A percentile compares a stretch with the other conserved stretches of the same genome.
Evolutionary conservation across 2,113 vertebrate species (phyloP).

Genomic region (Corythaeola cristata): DNA sequence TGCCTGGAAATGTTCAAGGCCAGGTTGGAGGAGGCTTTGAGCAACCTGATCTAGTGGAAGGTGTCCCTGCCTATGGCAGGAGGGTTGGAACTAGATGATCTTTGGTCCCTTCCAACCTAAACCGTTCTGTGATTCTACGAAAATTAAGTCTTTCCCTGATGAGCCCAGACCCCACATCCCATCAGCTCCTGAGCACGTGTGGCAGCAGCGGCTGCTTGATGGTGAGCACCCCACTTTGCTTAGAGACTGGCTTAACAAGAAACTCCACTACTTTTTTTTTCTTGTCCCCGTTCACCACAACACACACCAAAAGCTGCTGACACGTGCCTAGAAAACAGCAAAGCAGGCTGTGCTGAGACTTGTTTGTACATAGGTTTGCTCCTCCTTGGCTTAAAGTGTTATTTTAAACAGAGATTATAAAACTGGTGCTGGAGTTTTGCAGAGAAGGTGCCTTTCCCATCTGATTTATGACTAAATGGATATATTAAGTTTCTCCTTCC

Average conservation of each 20-base stretch:
- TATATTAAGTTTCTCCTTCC: not conserved
- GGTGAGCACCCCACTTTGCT: not conserved
- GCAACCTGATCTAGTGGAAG: no score
- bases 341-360: not conserved
- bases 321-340: not conserved
- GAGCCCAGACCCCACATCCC: not conserved
- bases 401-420: not conserved
- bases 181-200: rapidly evolving
- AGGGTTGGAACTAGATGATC: no score
- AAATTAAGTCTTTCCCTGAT: not conserved
- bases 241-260: not conserved
- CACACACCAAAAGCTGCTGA: not conserved
- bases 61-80: no score
- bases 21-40: no score
- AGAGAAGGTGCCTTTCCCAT: not conserved
- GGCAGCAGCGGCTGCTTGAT: not conserved
- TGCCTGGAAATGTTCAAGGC: no score
- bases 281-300: not conserved
- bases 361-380: not conserved
- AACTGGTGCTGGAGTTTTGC: not conserved
- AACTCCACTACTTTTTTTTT: not conserved
- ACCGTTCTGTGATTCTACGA: no score
- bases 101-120: no score
- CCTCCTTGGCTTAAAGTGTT: not conserved
- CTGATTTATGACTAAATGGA: not conserved